Percentiles rank a stretch among this genome's conserved stretches.
Evolutionary conservation across 1,140 invertebrate genomes (phyloP).

Genomic region (Calosoma granatense): DNA sequence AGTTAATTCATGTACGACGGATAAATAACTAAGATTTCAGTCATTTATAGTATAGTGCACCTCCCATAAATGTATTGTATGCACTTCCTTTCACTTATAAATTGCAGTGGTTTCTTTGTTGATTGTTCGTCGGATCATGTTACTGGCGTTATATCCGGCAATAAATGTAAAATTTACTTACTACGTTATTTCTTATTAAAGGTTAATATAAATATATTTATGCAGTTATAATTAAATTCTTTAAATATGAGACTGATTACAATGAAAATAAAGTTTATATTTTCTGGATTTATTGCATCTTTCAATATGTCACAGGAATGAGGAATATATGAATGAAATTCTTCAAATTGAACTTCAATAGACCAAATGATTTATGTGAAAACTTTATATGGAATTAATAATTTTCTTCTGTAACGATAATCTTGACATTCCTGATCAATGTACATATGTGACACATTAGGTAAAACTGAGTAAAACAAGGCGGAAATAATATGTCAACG

Average conservation of each 20-base stretch:
- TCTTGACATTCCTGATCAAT: neutral
- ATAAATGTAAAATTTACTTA: too few relatives aligned
- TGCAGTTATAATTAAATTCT: neutral
- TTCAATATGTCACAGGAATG: neutral
- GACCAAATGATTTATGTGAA: neutral
- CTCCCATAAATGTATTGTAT: too few relatives aligned
- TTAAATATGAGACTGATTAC: neutral
- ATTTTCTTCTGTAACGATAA: neutral
- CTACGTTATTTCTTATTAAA: too few relatives aligned
- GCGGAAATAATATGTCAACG: constrained; percentile 2
- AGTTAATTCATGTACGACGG: too few relatives aligned
- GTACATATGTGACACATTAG: constrained; percentile 4
- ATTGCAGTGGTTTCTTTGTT: too few relatives aligned
- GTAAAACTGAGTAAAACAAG: neutral
- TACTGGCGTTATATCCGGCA: too few relatives aligned
- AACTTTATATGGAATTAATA: neutral
- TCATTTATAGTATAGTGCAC: too few relatives aligned
- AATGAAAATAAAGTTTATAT: neutral
- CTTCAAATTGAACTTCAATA: neutral
- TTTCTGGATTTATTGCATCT: neutral
- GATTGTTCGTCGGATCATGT: too few relatives aligned
- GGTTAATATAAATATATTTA: neutral
- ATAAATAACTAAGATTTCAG: too few relatives aligned
- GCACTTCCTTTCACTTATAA: too few relatives aligned
- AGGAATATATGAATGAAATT: neutral